A percentile compares a stretch with the other conserved stretches of the same genome.
phyloP scores from a whole-genome alignment of 2,113 vertebrate genomes.

The Macrotis lagotis region DNA sequence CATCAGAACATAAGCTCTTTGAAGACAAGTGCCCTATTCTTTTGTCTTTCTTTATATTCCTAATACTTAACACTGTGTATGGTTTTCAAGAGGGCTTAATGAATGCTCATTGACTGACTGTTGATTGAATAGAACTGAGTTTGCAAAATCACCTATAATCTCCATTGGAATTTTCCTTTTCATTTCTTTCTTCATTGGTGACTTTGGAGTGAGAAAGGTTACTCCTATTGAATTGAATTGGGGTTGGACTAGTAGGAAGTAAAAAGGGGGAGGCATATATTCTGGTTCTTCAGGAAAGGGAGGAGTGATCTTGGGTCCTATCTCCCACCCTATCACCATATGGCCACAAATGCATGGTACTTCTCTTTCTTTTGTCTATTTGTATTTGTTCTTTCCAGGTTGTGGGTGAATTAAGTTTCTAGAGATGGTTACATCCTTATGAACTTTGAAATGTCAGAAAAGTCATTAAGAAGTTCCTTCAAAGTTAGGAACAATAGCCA shows the following conservation, averaged over 20 bases:
- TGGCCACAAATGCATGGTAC: background rate
- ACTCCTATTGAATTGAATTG: too few species aligned
- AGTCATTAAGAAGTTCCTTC: background rate
- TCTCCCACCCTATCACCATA: background rate
- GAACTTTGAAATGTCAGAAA: background rate
- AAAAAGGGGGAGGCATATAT: too few species aligned
- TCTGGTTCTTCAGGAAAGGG: too few species aligned
- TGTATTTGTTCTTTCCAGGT: background rate
- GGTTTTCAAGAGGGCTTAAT: too few species aligned
- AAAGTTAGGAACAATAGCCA: background rate
- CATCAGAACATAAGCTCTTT: too few species aligned
- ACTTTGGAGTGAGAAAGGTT: background rate
- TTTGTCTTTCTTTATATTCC: too few species aligned
- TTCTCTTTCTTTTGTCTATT: background rate
- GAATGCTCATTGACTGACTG: too few species aligned
- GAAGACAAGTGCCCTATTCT: too few species aligned
- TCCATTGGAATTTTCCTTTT: background rate
- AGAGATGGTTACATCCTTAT: background rate
- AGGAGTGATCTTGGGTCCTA: background rate
- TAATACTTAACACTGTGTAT: too few species aligned
- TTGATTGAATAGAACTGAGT: too few species aligned
- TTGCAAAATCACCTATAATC: background rate
- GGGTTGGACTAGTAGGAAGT: too few species aligned
- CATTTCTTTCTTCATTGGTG: background rate
- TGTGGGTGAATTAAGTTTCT: background rate